Evolutionary conservation across 92 coral and sea anemone genomes (phyloP).

Genomic region (Umimayanthus chanpuru): DNA sequence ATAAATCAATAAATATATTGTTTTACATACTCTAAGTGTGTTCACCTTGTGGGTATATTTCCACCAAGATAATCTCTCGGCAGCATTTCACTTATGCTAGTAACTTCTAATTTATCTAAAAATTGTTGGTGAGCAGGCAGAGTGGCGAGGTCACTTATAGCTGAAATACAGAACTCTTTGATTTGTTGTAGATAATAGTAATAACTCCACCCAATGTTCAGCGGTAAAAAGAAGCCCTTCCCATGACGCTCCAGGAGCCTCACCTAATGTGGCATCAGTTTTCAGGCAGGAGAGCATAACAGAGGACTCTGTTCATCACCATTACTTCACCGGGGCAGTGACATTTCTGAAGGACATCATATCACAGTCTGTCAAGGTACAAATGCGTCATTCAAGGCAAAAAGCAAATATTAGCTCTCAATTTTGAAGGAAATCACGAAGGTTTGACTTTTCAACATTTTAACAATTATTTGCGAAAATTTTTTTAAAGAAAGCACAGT

Average conservation of each 20-base stretch:
- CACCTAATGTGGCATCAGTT: not conserved
- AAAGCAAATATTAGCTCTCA: not conserved
- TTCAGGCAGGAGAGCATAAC: not conserved
- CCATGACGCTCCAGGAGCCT: not conserved
- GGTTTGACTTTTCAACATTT: no score
- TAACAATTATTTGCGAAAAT: no score
- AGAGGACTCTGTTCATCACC: constrained; percentile 68
- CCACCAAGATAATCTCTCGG: no score
- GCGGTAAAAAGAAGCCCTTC: not conserved
- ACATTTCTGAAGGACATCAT: constrained; percentile 76
- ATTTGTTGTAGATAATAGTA: not conserved
- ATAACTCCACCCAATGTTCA: not conserved
- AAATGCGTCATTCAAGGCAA: not conserved
- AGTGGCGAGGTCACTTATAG: not conserved
- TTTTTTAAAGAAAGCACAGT: no score
- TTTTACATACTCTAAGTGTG: no score
- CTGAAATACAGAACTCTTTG: not conserved
- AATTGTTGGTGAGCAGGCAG: no score
- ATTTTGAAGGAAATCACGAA: no score
- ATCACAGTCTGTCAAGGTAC: constrained; percentile 74
- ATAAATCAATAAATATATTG: no score
- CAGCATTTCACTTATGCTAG: no score
- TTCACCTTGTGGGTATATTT: no score
- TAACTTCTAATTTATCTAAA: no score
- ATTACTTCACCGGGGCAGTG: constrained; percentile 79